Base-by-base conservation (phyloP, 2,888 invertebrate genomes). In the Spodoptera picta region DNA sequence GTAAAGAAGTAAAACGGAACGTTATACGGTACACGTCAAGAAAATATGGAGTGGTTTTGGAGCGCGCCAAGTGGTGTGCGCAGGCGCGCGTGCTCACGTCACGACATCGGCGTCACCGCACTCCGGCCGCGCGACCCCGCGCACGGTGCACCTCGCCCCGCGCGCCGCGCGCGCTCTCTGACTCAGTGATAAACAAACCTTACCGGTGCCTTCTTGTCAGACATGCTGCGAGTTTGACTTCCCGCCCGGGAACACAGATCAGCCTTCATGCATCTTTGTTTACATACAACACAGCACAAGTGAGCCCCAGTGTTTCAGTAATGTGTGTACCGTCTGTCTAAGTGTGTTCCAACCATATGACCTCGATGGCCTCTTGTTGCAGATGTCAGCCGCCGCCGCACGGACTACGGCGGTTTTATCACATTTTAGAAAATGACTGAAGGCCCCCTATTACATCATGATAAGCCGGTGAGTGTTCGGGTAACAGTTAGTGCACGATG, bases 401-500 rank as follows among this genome's bases (percentile, higher is more conserved):
- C 87, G 89, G 86, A 86, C 88, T 87, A 84, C 90, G 94, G 92
- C 93, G 93, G 86, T 93, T 92, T 88, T 93, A 93, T 92, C 93
- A 94, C 83, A 94, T 92, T 87, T 88, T 94, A 87, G 94, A 94
- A 93, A 94, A 94, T 94, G 94, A 94, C 94, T 94, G 94, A 94
- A 88, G 92, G 92, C 84, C 84, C 86, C 77, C 81, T 83, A 57
- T 80, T 83, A 79, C 88, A 88, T 83, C 88, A 93, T 94, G 93
- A 90, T 81, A 92, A 92, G 87, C 89, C 93, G 92, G 94, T 94
- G 86, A 94, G 94, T 92, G 81, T 66, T 74, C 69, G 54, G 66
- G 59, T 75, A 70, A 66, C 72, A 72, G 72, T 60, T 52, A 69
- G 56, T 77, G 67, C 63, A 67, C 74, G 62, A 62, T 60, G 72